These are phyloP conservation scores for Cheilosia pagana DNA, from an alignment of 2,888 invertebrate genomes.

Conservation along the genomic window DNA sequence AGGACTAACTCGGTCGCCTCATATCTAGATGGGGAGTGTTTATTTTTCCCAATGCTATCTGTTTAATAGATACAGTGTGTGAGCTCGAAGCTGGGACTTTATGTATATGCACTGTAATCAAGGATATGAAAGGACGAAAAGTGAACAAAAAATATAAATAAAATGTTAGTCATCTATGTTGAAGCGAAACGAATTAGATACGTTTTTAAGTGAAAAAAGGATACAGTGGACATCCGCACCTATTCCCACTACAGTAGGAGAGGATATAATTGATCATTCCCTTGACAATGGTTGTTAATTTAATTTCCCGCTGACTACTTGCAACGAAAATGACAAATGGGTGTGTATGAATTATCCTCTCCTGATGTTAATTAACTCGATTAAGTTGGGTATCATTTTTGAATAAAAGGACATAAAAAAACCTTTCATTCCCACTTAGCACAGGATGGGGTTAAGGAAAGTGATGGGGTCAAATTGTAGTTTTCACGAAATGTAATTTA, in stretches of 20 bases:
- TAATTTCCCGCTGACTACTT: conserved; percentile 39
- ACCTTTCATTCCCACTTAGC: too few species aligned
- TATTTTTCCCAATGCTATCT: conserved; percentile 37
- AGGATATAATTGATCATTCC: conserved; percentile 50
- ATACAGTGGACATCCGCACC: conserved; percentile 39
- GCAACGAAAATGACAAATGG: not conserved
- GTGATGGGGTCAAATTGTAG: too few species aligned
- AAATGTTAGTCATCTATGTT: conserved; percentile 13
- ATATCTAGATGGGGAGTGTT: conserved; percentile 36
- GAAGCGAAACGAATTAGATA: conserved; percentile 30
- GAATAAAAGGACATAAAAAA: not conserved
- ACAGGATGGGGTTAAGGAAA: too few species aligned
- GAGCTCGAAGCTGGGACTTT: conserved; percentile 3
- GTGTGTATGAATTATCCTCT: not conserved
- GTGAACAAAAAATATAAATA: conserved; percentile 10
- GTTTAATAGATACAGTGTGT: conserved; percentile 18
- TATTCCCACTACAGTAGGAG: conserved; percentile 29
- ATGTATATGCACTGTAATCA: not conserved
- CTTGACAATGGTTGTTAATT: conserved; percentile 51
- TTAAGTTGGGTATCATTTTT: not conserved
- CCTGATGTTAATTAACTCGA: not conserved
- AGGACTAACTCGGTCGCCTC: conserved; percentile 28
- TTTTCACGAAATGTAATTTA: too few species aligned
- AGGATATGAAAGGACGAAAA: conserved; percentile 22
- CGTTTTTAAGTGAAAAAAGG: conserved; percentile 12